Evolutionary conservation across 1,140 invertebrate genomes (phyloP), one percentile per base, ranked within the genome.

Genomic region (Bombus waltoni): DNA sequence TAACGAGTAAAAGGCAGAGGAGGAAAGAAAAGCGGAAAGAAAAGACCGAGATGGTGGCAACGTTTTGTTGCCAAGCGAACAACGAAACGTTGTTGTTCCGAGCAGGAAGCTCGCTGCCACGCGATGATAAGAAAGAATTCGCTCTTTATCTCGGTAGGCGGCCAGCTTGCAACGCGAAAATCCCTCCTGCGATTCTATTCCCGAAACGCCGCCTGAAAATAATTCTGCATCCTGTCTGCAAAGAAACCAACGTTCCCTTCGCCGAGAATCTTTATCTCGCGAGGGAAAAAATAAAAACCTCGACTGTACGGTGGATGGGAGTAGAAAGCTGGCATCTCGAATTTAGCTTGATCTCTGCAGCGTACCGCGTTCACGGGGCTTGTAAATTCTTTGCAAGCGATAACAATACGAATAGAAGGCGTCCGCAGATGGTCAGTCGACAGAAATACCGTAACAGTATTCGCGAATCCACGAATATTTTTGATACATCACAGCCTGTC

Each of bases 41-140:
- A 57, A 40, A 8, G 18, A 53, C 15, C 15, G 35, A 44, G 74
- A 32, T 25, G 44, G 57, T 22, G 65, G 66, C 71, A 68, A 72
- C 74, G 73, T 89, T 87, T 89, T 79, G 70, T 87, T 81, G 76
- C 62, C 81, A 40, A 75, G n/a, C 44, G 85, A 90, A 87, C 76
- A 80, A 40, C 77, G 86, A 87, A 81, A 87, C 82, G 71, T 89
- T 85, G 86, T 89, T 89, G 85, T 68, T 72, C 62, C 68, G 68
- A 38, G 72, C 81, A 47, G 76, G 80, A 72, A 81, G 71, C 65
- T 75, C 65, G 82, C 85, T 90, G 89, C 85, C 85, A 66, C 74
- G 70, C 73, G 77, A 76, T 38, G 89, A 90, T 89, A 89, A 90
- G 88, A 90, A 90, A 89, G 86, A 89, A 89, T 85, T 87, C 79